Evolutionary conservation across 2,888 invertebrate species (phyloP), one percentile per base, ranked within the genome.

Genomic region (Anarsia innoxiella): DNA sequence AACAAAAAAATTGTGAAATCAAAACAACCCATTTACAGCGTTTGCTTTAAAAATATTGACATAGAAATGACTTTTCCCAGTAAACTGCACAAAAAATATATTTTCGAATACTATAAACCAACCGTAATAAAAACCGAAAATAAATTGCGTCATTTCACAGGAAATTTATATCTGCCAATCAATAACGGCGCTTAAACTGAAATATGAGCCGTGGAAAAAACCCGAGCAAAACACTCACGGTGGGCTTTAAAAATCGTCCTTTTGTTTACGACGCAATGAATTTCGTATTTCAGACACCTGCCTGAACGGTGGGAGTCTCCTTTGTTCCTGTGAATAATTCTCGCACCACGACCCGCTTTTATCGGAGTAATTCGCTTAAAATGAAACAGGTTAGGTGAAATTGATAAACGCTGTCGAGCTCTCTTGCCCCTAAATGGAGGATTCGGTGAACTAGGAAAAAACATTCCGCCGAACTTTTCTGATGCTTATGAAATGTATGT

Each of bases 261-360:
- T 65, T 74, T 78, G 73, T 77, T 73, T 76, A 72, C 67, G 68
- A 60, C 58, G 71, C 72, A 68, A 77, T 78, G 75, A 76, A 77
- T 77, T 70, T 57, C 51, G 60, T 64, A 71, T 71, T 69, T 66
- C 66, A 70, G 72, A 67, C 68, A 71, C 66, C 74, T 70, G 72
- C 66, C 65, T 56, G 55, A 63, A 64, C 65, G 62, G 59, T 57
- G 61, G 68, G 66, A 57, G 61, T 54, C 56, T 57, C 72, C 66
- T 63, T 75, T 75, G 75, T 75, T 69, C 62, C 46, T 47, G 62
- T 68, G 66, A 76, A 74, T 73, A 69, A 75, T 74, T 67, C 59
- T 40, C 57, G 40, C 50, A 48, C 36, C 46, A 44, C 46, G 40
- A 42, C 48, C n/a, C 52, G 63, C 62, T 65, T 70, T 66, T 66